Base-by-base conservation (phyloP, 2,797 vertebrate species). In the Urosaurus nigricauda region DNA sequence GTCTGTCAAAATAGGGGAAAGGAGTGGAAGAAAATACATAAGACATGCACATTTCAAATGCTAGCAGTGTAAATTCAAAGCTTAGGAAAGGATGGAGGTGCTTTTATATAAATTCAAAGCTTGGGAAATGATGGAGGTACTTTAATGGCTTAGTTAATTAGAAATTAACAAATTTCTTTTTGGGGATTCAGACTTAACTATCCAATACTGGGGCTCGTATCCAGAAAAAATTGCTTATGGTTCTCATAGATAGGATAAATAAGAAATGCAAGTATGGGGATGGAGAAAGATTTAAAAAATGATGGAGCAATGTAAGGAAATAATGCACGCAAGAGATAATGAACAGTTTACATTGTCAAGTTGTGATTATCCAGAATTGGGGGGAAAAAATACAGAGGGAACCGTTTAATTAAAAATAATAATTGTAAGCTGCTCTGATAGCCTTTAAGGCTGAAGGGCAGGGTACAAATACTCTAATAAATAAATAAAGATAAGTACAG, bases 1-100 rank as follows among this genome's bases (percentile, higher is more conserved):
- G n/a, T 87, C 85, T 51, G 35, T 82, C 80, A 84, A 87, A 84
- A 37, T 8, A 16, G 4, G 63, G 65, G 7, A 58, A 56, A 43
- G 29, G 68, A 68, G 71, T n/a, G 13, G 32, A 35, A 24, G 58
- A 24, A 63, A 83, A 47, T 71, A 19, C 13, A 13, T 60, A 82
- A 29, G 24, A 83, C 16, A 53, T 40, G 35, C 24, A 35, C 5
- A 40, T 40, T 43, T 14, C 68, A 90, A 74, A 89, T 19, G 11
- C 65, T 51, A 58, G 19, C 43, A 70, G 29, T 56, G 3, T 51
- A 37, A 21, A 56, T 68, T 90, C 40, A 74, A 84, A 56, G 9
- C 58, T 70, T 74, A 29, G 68, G 35, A 26, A 35, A 79, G 5
- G 75, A 4, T 16, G 8, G 9, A 19, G 17, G 32, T 37, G 63